phyloP scores from a whole-genome alignment of 2,113 vertebrate genomes.

The rabbit (Oryctolagus cuniculus) region DNA sequence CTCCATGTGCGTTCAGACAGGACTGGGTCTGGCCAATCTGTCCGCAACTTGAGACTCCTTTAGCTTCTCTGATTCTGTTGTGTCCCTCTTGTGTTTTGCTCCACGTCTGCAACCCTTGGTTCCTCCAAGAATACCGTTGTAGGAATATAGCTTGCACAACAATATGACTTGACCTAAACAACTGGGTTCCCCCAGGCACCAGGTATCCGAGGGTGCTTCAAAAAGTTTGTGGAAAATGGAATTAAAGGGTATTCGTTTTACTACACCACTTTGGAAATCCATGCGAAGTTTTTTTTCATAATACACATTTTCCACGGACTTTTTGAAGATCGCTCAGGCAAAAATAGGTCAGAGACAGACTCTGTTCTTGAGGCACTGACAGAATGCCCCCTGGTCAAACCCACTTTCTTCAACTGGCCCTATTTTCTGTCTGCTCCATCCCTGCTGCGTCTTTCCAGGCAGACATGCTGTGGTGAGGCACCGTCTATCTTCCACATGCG shows the following conservation, averaged over 20 bases:
- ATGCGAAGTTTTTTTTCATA: too few relatives aligned
- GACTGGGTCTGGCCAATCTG: background rate
- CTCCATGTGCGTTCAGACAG: background rate
- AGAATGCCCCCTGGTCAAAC: background rate
- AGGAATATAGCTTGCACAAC: background rate
- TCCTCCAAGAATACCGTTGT: background rate
- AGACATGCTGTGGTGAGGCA: conserved; percentile 4
- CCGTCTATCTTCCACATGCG: background rate
- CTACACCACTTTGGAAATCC: too few relatives aligned
- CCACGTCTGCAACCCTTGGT: too few relatives aligned
- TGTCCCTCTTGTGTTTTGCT: too few relatives aligned
- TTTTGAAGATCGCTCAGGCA: background rate
- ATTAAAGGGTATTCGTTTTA: too few relatives aligned
- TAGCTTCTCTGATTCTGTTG: background rate
- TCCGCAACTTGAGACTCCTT: background rate
- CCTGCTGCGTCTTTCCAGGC: background rate
- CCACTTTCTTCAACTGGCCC: conserved; percentile 17
- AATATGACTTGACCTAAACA: background rate
- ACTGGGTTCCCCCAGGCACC: background rate
- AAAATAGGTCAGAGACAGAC: background rate
- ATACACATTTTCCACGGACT: too few relatives aligned
- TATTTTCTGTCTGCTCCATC: background rate
- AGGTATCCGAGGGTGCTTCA: too few relatives aligned
- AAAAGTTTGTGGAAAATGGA: too few relatives aligned
- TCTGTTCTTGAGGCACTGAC: conserved; percentile 5